Evolutionary conservation across 2,888 invertebrate species (phyloP).

Genomic region (Pyralis farinalis): DNA sequence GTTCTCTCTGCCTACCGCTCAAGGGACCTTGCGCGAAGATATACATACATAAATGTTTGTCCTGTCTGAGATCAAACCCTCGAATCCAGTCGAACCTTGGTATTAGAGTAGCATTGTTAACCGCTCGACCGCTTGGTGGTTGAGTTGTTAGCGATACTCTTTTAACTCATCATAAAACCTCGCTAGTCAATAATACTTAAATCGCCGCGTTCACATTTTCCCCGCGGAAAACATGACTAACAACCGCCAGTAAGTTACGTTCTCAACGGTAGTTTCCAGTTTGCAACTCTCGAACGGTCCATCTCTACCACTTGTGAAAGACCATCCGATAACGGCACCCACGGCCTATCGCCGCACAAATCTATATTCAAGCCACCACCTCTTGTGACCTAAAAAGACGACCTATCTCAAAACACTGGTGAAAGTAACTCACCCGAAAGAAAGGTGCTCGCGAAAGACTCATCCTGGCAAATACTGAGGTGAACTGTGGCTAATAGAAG

Average conservation of each 20-base stretch:
- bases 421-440: conserved; percentile 84
- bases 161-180: no score
- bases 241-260: not conserved
- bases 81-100: no score
- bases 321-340: not conserved
- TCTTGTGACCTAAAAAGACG: conserved; percentile 17
- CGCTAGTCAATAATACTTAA: no score
- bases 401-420: conserved; percentile 15
- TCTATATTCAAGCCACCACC: conserved; percentile 3
- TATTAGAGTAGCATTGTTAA: no score
- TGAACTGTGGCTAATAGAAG: conserved; percentile 33
- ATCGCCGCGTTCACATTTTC: no score
- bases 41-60: no score
- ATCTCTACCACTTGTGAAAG: not conserved
- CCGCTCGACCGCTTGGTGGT: no score
- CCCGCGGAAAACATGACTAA: not conserved
- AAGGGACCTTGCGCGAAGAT: no score
- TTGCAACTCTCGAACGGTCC: not conserved
- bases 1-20: no score
- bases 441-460: conserved; percentile 90
- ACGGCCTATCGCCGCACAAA: not conserved
- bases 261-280: not conserved
- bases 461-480: conserved; percentile 80
- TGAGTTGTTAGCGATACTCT: no score
- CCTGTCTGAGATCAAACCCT: no score